These are phyloP conservation scores for Drosophila kurseongensis DNA, from an alignment of 1,140 invertebrate genomes.

Conservation along the genomic window DNA sequence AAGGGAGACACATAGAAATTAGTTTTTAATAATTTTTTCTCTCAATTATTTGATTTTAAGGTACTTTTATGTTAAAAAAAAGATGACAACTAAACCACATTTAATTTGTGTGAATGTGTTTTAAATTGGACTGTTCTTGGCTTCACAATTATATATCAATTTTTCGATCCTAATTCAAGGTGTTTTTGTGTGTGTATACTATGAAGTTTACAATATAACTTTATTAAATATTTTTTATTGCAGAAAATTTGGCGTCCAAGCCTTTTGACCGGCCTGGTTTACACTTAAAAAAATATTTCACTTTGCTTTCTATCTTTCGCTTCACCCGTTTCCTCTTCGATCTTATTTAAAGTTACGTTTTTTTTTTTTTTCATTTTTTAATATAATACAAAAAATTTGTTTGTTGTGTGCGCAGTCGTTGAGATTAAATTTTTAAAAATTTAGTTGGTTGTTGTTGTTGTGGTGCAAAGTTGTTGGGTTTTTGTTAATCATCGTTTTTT, in stretches of 20 bases:
- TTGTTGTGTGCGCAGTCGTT: slow-evolving; percentile 80
- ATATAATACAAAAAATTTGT: slow-evolving; percentile 80
- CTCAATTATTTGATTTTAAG: slow-evolving; percentile 39
- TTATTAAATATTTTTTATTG: slow-evolving; percentile 62
- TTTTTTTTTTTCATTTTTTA: slow-evolving; percentile 34
- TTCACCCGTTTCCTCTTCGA: slow-evolving; percentile 18
- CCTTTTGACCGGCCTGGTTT: slow-evolving; percentile 60
- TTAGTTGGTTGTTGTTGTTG: slow-evolving; percentile 49
- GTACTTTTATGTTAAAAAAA: slow-evolving; percentile 53
- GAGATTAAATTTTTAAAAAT: slow-evolving; percentile 63
- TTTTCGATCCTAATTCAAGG: slow-evolving; percentile 12
- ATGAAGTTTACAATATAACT: slow-evolving; percentile 63
- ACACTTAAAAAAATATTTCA: slow-evolving; percentile 75
- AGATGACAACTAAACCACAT: slow-evolving; percentile 30
- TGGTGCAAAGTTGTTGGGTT: slow-evolving; percentile 38
- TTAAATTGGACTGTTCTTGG: slow-evolving; percentile 33
- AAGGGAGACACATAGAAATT: slow-evolving; percentile 45
- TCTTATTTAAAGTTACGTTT: slow-evolving; percentile 47
- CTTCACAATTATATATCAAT: slow-evolving; percentile 12
- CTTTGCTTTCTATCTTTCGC: slow-evolving; percentile 40
- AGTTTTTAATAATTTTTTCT: slow-evolving; percentile 20
- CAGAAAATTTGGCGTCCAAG: slow-evolving; percentile 78
- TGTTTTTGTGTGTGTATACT: slow-evolving; percentile 42
- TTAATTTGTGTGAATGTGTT: slow-evolving; percentile 31
- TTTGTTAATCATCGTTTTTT: slow-evolving; percentile 37